Conservation (phyloP, 2,888 invertebrate species). For the Hemistola chrysoprasaria region DNA sequence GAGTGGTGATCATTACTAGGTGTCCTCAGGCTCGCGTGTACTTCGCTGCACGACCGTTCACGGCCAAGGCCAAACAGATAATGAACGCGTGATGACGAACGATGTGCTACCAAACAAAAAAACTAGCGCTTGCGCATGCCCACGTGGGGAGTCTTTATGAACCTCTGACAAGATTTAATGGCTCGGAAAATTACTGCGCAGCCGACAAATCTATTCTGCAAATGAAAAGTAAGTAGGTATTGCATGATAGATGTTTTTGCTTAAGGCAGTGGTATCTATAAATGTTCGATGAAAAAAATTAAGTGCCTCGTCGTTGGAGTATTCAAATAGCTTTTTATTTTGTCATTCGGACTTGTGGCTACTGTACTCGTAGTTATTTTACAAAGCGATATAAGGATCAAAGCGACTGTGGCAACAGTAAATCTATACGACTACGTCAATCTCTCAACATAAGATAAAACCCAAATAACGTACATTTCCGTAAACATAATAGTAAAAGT, state of each 20-base stretch:
- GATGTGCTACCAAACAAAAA: conserved; percentile 67
- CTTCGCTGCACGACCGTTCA: conserved; percentile 68
- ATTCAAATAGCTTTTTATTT: conserved; percentile 43
- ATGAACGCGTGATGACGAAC: conserved; percentile 73
- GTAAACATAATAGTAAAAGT: too few species aligned
- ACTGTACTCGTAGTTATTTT: conserved; percentile 38
- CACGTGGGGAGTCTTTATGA: conserved; percentile 72
- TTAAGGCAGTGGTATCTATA: conserved; percentile 3
- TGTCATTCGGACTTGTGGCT: conserved; percentile 33
- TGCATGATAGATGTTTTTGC: conserved; percentile 36
- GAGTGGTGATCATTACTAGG: conserved; percentile 44
- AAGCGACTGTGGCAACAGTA: conserved; percentile 39
- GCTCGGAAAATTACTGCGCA: conserved; percentile 65
- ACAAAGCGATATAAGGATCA: conserved; percentile 46
- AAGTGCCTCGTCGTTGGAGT: conserved; percentile 17
- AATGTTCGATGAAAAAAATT: conserved; percentile 4
- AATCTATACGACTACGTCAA: conserved; percentile 40
- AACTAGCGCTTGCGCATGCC: conserved; percentile 54
- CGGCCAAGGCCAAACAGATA: conserved; percentile 78
- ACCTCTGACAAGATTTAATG: conserved; percentile 67
- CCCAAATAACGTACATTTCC: too few species aligned
- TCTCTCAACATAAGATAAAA: too few species aligned
- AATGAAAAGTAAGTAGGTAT: conserved; percentile 52
- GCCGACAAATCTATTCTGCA: conserved; percentile 44
- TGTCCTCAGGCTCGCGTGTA: conserved; percentile 59